A percentile compares a stretch with the other conserved stretches of the same genome.
phyloP scores from a whole-genome alignment of 2,797 vertebrate species.

The Characodon lateralis region DNA sequence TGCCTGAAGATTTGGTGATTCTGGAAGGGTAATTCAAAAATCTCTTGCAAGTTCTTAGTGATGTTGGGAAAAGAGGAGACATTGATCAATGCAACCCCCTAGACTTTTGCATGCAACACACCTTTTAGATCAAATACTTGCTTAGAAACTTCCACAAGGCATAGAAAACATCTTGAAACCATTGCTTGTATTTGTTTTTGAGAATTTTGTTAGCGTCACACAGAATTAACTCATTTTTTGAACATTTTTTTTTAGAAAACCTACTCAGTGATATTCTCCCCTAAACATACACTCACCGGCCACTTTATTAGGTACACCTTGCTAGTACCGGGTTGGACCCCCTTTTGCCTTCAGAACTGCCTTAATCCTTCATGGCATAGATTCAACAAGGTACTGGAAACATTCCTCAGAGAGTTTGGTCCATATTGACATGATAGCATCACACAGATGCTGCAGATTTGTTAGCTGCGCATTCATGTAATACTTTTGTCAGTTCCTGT shows the following conservation, averaged over 20 bases:
- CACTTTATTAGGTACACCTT: too few relatives aligned
- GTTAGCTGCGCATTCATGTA: too few relatives aligned
- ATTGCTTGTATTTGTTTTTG: neutral
- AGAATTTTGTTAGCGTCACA: neutral
- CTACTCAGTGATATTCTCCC: neutral
- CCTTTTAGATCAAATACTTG: constrained; percentile 5
- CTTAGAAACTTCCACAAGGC: neutral
- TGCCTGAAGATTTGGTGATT: constrained; percentile 2
- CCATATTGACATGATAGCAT: too few relatives aligned
- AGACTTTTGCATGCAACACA: neutral
- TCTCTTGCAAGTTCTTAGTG: neutral
- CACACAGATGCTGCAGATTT: too few relatives aligned
- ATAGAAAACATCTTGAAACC: neutral
- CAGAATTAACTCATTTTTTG: neutral
- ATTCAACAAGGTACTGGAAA: too few relatives aligned
- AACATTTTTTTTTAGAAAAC: neutral
- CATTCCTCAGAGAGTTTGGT: too few relatives aligned
- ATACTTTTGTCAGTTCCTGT: too few relatives aligned
- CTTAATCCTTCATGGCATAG: too few relatives aligned
- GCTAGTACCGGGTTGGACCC: too few relatives aligned
- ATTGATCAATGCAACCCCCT: constrained; percentile 1
- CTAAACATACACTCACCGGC: neutral
- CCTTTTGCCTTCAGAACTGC: too few relatives aligned
- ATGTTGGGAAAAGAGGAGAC: neutral
- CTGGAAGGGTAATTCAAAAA: neutral